A percentile compares a stretch with the other conserved stretches of the same genome.
phyloP scores from a whole-genome alignment of 2,113 vertebrate genomes.

The Clarias magur region DNA sequence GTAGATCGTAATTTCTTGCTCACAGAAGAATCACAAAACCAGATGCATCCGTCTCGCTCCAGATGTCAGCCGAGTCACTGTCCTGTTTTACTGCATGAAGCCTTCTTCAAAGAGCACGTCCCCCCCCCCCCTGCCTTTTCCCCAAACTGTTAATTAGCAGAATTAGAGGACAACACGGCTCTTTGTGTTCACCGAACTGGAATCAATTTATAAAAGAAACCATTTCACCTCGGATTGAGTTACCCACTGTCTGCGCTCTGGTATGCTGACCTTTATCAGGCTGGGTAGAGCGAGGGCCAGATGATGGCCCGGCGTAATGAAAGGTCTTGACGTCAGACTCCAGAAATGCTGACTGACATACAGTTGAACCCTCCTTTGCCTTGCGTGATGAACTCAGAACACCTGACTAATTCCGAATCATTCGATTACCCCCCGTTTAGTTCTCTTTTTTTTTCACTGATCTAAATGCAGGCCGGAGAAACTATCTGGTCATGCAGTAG shows the following conservation, averaged over 20 bases:
- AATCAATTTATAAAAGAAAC: constrained; percentile 76
- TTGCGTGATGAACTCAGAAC: constrained; percentile 32
- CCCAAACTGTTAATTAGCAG: constrained; percentile 63
- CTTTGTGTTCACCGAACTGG: constrained; percentile 69
- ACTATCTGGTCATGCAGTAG: constrained; percentile 20
- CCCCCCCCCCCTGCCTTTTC: constrained; percentile 31
- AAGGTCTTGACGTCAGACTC: constrained; percentile 68
- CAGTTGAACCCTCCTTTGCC: constrained; percentile 62
- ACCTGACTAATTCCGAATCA: constrained; percentile 8
- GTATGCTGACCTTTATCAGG: constrained; percentile 76
- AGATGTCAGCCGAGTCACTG: constrained; percentile 66
- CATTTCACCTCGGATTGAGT: constrained; percentile 75
- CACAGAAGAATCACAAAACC: not conserved
- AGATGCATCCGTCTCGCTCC: constrained; percentile 40
- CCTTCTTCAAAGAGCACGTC: constrained; percentile 62
- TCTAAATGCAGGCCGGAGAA: not conserved
- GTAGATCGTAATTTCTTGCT: not conserved
- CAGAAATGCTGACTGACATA: constrained; percentile 57
- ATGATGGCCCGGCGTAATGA: constrained; percentile 70
- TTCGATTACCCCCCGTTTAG: not conserved
- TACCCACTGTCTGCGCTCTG: constrained; percentile 68
- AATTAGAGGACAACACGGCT: constrained; percentile 68
- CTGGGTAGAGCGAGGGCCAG: constrained; percentile 56
- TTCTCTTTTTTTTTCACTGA: not conserved
- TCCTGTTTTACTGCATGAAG: constrained; percentile 65